Evolutionary conservation across 2,888 invertebrate genomes (phyloP).

Genomic region (Bruchidius siliquastri): DNA sequence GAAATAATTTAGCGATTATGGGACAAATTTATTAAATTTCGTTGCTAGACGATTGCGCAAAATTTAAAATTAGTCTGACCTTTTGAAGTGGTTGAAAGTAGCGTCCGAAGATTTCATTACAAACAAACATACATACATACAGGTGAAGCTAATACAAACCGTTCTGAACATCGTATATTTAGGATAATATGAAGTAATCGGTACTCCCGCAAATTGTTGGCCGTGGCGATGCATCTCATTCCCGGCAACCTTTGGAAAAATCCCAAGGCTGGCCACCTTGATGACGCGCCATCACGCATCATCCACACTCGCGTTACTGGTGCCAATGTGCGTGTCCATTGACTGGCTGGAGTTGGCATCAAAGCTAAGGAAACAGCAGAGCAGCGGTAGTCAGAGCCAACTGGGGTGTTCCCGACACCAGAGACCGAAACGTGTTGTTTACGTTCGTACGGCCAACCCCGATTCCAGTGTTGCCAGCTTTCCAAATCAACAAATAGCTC

Average conservation of each 20-base stretch:
- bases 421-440: background rate
- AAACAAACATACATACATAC: too few relatives aligned
- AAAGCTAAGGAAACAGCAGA: constrained; percentile 33
- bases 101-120: too few relatives aligned
- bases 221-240: background rate
- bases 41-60: too few relatives aligned
- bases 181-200: too few relatives aligned
- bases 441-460: constrained; percentile 22
- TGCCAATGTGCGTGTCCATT: constrained; percentile 29
- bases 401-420: constrained; percentile 33
- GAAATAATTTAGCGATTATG: too few relatives aligned
- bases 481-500: too few relatives aligned
- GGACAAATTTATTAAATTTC: too few relatives aligned
- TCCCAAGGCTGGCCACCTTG: constrained; percentile 16
- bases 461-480: constrained; percentile 3
- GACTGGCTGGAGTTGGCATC: constrained; percentile 34
- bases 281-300: constrained; percentile 1
- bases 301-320: constrained; percentile 13
- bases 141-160: too few relatives aligned
- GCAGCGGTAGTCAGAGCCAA: constrained; percentile 38
- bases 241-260: constrained; percentile 20
- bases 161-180: too few relatives aligned
- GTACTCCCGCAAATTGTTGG: background rate
- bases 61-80: too few relatives aligned
- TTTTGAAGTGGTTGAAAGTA: too few relatives aligned